Base-by-base conservation (phyloP, 2,113 vertebrate genomes). In the Gila orcuttii region DNA sequence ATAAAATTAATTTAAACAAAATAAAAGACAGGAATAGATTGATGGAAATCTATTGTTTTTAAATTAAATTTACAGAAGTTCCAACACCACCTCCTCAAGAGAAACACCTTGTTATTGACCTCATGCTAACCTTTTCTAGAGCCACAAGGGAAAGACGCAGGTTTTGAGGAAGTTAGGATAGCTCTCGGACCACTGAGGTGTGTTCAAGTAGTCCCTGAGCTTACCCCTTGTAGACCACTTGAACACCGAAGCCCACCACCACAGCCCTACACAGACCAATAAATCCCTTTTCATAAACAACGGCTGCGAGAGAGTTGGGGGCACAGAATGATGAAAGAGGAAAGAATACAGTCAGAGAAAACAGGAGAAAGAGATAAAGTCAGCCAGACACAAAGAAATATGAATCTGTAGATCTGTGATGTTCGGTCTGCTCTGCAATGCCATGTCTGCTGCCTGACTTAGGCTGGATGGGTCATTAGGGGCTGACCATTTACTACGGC, bases 401-500 rank as follows among this genome's bases (percentile, higher is more conserved):
- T 25, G 33, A 50, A 69, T 69, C 7, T 23, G 5, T 17, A 78
- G 6, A 73, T 60, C 25, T 60, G 64, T 60, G 10, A 28, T 5
- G 79, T 83, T 57, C 13, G 31, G 5, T 55, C 25, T 6, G 4
- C 76, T 52, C 4, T 47, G 42, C 55, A 42, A n/a, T 59, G 39
- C 19, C 57, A 25, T 36, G 57, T 87, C 75, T 82, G 73, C n/a
- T 78, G 52, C 28, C 69, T 10, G 82, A 73, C 25, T 62, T 79
- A 68, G 50, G 80, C 55, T 71, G 23, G 25, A 74, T 33, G 23
- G 69, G 71, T 77, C 69, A 25, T 55, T 47, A 57, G 66, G 95
- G 95, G 95, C 95, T 96, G 94, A 94, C 94, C 95, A 96, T 96
- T 97, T 96, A 92, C 95, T 92, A 94, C 95, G 96, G 96, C 93